Conservation (phyloP, 2,113 vertebrate genomes). For the Cyanoramphus novaezelandiae region DNA sequence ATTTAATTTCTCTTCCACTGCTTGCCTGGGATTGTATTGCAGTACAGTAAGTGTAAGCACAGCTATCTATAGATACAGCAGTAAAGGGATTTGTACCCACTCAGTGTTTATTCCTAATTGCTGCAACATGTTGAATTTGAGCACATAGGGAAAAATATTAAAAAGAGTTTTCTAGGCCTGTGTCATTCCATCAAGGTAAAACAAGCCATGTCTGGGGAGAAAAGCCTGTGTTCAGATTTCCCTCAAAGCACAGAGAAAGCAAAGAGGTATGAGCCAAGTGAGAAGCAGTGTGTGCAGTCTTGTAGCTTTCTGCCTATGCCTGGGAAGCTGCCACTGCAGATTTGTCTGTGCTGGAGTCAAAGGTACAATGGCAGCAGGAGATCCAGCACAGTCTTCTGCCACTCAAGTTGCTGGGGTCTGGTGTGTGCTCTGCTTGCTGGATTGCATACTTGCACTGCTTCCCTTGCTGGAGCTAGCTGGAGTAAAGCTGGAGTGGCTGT, state of each 20-base stretch:
- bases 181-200: background rate
- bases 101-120: background rate
- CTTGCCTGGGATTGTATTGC: background rate
- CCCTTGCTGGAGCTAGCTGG: background rate
- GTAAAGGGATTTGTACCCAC: background rate
- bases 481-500: background rate
- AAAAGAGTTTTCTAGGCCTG: background rate
- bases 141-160: background rate
- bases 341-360: accelerated
- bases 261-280: background rate
- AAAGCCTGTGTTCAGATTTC: background rate
- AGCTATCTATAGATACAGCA: background rate
- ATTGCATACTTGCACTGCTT: background rate
- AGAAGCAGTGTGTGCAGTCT: accelerated
- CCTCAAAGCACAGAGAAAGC: background rate
- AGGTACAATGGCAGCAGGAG: accelerated
- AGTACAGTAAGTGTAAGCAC: background rate
- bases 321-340: background rate
- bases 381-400: accelerated
- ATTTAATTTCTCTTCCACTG: background rate
- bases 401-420: background rate
- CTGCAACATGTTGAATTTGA: background rate
- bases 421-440: background rate
- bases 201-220: background rate
- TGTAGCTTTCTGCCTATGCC: background rate